Evolutionary conservation across 1,140 invertebrate species (phyloP).

Genomic region (Drosophila pseudoananassae): DNA sequence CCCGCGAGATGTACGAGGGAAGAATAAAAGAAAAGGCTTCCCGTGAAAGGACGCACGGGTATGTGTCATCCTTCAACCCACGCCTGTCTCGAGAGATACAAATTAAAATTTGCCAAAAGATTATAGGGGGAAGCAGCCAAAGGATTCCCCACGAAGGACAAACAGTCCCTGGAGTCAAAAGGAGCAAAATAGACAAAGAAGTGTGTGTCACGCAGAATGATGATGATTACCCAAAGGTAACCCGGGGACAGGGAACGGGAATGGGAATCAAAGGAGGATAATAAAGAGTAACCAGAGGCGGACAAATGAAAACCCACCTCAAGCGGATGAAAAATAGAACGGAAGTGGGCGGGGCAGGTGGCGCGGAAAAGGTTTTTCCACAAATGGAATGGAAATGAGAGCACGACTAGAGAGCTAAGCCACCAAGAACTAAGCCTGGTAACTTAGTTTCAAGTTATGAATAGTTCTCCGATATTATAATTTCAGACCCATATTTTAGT

Average conservation of each 20-base stretch:
- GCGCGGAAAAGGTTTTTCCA: slow-evolving; percentile 30
- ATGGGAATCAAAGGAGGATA: slow-evolving; percentile 15
- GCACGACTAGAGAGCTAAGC: slow-evolving; percentile 51
- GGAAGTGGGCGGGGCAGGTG: slow-evolving; percentile 58
- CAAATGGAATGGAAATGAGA: slow-evolving; percentile 39
- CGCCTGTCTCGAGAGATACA: slow-evolving; percentile 18
- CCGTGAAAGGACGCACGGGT: slow-evolving; percentile 21
- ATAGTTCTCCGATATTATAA: too few relatives aligned
- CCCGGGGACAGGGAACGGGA: slow-evolving; percentile 23
- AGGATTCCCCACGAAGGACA: slow-evolving; percentile 39
- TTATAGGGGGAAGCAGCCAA: slow-evolving; percentile 11
- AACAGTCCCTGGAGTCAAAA: slow-evolving; percentile 12
- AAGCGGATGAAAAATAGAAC: slow-evolving; percentile 71
- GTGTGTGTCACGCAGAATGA: slow-evolving; percentile 42
- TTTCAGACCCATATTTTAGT: too few relatives aligned
- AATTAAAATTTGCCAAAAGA: slow-evolving; percentile 60
- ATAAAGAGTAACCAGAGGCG: slow-evolving; percentile 35
- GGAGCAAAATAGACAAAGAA: slow-evolving; percentile 24
- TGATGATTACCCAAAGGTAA: slow-evolving; percentile 80
- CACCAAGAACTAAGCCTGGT: not conserved
- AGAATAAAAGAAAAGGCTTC: slow-evolving; percentile 10
- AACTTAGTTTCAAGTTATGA: too few relatives aligned
- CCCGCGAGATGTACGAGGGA: slow-evolving; percentile 21
- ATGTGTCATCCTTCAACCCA: slow-evolving; percentile 18
- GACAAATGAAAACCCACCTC: slow-evolving; percentile 79